Evolutionary conservation across 2,113 vertebrate genomes (phyloP), one percentile per base, ranked within the genome.

Genomic region (Prionailurus bengalensis): DNA sequence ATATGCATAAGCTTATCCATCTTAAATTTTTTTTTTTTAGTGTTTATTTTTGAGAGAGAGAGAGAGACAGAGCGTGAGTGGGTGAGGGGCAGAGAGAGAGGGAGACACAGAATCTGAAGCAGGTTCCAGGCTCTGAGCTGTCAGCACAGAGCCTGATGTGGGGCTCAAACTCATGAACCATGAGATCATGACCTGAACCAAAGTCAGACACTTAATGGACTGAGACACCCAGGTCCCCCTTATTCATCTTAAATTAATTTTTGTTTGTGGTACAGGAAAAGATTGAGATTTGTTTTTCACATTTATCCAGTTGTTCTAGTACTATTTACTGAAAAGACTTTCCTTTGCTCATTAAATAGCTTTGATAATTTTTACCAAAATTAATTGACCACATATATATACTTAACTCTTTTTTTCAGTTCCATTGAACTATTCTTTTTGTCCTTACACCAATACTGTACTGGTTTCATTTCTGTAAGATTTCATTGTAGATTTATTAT

Each of bases 211-310:
- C 58, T 61, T 61, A 61, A 23, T 23, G 21, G 21, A 23, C 58
- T 61, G 21, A 61, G 21, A 21, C 21, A 23, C 19, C 8, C 58
- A 61, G 8, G 58, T 23, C 21, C 21, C 58, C 21, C 9, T 95
- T 76, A 33, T 81, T n/a, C 31, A 65, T 39, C 5, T 86, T 42
- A 82, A 87, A 48, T 94, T 89, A 53, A 88, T 55, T 91, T 95
- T 83, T 82, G 7, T 94, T 36, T 92, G 55, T 48, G 23, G 27
- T 48, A 33, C 39, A 82, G 19, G 31, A 68, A 87, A 76, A 71
- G 25, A 15, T 48, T 73, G 19, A 58, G 4, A 6, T 36, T 81
- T 17, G 42, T 76, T 76, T 91, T 70, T 23, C 31, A 31, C 58
- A 39, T 68, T 78, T 95, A 85, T 85, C 10, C 29, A 91, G 2